These are phyloP conservation scores for Lordiphosa mommai DNA, from an alignment of 1,140 invertebrate species.

Conservation along the genomic window DNA sequence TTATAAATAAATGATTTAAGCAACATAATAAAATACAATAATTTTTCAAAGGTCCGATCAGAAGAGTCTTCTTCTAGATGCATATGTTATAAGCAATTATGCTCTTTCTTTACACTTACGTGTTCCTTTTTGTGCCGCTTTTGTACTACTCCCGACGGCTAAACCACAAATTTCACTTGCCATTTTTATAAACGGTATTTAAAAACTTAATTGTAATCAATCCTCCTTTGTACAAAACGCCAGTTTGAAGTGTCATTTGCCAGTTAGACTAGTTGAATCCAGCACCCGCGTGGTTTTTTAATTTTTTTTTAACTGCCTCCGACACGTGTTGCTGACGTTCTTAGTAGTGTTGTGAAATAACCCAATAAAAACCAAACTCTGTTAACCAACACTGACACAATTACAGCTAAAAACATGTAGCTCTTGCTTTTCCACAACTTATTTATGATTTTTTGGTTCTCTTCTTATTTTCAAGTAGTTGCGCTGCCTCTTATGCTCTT, in stretches of 20 bases:
- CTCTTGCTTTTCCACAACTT: conserved; percentile 34
- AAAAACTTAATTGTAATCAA: conserved; percentile 4
- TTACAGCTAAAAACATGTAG: conserved; percentile 29
- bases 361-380: conserved; percentile 20
- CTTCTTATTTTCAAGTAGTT: conserved; percentile 36
- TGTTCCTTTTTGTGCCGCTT: too few species aligned
- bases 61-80: too few species aligned
- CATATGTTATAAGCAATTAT: too few species aligned
- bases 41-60: too few species aligned
- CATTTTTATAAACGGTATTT: conserved; percentile 15
- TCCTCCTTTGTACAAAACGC: conserved; percentile 53
- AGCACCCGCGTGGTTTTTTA: conserved; percentile 42
- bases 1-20: too few species aligned
- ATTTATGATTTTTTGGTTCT: conserved; percentile 28
- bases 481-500: conserved; percentile 35
- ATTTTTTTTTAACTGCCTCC: conserved; percentile 30
- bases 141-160: too few species aligned
- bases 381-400: conserved; percentile 41
- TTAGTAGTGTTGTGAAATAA: conserved; percentile 50
- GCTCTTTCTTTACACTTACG: too few species aligned
- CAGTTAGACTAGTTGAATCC: conserved; percentile 28
- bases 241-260: conserved; percentile 39
- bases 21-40: conserved; percentile 6
- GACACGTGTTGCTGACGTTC: conserved; percentile 40
- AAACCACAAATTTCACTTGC: too few species aligned